phyloP scores from a whole-genome alignment of 2,113 vertebrate genomes.

The Scomber japonicus region DNA sequence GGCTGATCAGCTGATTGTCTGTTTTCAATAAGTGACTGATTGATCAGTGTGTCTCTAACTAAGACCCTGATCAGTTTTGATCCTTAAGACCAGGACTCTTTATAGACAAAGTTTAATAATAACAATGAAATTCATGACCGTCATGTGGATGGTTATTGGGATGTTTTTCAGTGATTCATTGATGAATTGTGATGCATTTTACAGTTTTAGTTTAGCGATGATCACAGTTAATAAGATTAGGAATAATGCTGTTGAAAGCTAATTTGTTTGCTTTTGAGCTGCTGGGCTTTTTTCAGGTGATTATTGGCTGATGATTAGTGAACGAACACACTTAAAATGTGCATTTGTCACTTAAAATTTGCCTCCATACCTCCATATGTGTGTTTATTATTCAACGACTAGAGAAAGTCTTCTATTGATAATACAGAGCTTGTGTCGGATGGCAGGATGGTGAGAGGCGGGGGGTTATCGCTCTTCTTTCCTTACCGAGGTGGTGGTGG shows the following conservation, averaged over 20 bases:
- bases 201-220: too few species aligned
- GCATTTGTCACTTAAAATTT: neutral
- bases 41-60: too few species aligned
- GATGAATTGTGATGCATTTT: neutral
- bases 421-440: neutral
- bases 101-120: too few species aligned
- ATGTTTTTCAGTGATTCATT: neutral
- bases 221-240: neutral
- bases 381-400: neutral
- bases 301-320: neutral
- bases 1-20: too few species aligned
- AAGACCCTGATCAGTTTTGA: neutral
- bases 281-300: neutral
- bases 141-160: too few species aligned
- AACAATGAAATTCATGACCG: too few species aligned
- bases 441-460: too few species aligned
- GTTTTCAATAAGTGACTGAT: too few species aligned
- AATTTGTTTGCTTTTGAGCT: neutral
- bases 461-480: constrained; percentile 26
- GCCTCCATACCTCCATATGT: neutral
- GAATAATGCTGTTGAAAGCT: too few species aligned
- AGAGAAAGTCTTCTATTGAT: neutral
- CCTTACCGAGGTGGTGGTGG: constrained; percentile 44
- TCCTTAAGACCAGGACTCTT: neutral
- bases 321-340: too few species aligned